Evolutionary conservation across 1,140 invertebrate genomes (phyloP).

Genomic region (Arctopsyche grandis): DNA sequence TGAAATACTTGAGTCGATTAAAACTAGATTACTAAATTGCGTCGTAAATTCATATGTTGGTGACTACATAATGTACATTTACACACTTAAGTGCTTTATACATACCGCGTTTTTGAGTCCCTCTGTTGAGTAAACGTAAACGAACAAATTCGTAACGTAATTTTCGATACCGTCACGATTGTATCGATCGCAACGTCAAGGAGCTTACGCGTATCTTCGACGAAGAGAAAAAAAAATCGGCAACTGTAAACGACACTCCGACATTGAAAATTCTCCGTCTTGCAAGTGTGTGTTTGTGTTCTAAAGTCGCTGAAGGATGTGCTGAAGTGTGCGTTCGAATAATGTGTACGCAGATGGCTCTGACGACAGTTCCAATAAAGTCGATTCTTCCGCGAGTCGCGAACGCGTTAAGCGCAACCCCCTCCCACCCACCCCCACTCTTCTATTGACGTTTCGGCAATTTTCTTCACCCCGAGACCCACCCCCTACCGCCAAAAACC

Average conservation of each 20-base stretch:
- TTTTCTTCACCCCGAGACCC: conserved; percentile 17
- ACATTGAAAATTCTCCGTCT: background rate
- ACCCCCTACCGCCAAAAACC: background rate
- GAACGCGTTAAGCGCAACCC: background rate
- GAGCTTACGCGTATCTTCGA: too few species aligned
- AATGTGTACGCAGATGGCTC: conserved; percentile 20
- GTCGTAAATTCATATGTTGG: too few species aligned
- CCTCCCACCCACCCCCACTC: background rate
- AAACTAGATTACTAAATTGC: too few species aligned
- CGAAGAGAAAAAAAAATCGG: too few species aligned
- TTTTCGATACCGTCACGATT: background rate
- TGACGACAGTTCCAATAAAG: conserved; percentile 34
- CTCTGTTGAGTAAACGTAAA: too few species aligned
- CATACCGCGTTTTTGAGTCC: too few species aligned
- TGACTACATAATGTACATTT: too few species aligned
- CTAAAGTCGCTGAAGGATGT: background rate
- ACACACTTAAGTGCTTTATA: too few species aligned
- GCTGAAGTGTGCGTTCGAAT: background rate
- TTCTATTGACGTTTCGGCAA: conserved; percentile 33
- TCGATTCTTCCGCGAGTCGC: conserved; percentile 26
- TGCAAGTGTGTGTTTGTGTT: conserved; percentile 6
- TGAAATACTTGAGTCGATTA: too few species aligned
- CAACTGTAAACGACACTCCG: too few species aligned
- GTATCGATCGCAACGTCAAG: background rate
- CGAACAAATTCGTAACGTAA: too few species aligned